Base-by-base conservation (phyloP, 2,113 vertebrate genomes). In the Scatophagus argus region DNA sequence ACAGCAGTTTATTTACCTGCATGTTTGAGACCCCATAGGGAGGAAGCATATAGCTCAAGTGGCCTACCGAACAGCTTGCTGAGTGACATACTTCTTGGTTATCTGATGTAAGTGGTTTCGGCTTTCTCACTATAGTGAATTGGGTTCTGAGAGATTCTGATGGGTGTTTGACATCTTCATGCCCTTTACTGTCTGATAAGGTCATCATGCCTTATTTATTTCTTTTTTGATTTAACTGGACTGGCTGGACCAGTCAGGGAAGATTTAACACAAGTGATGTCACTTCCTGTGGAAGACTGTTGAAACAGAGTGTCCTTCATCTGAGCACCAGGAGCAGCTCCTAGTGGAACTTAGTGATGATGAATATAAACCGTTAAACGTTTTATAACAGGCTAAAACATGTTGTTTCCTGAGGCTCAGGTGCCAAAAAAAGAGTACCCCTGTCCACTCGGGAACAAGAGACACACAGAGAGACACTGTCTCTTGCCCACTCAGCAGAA, bases 401-500 rank as follows among this genome's bases (percentile, higher is more conserved):
- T 44, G 44, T 46, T 55, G 31, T 62, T 77, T 64, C 44, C 46
- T 60, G 51, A 62, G 41, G 54, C 72, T 79, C 63, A 74, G 52
- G 58, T 77, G 72, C 46, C 75, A 41, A 60, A 31, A 39, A 29
- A 19, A 78, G n/a, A 34, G 43, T 34, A 23, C 23, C 25, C 56
- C 44, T 62, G 64, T 74, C 17, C 69, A 76, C 19, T 38, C 14
- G 66, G 49, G 74, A 75, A 51, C 41, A 39, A 44, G 43, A 71
- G 31, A 46, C 39, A 58, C 39, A 68, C 44, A 16, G 68, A 78
- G 25, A 62, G 41, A 75, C 60, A 72, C n/a, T 72, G 73, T 71
- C 52, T 59, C 38, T 74, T 54, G 68, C 34, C 46, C 47, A 51
- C 64, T 85, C 74, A 85, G 80, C 86, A 83, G 74, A 86, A 84